phyloP scores from a whole-genome alignment of 2,888 invertebrate genomes.

The Apamea monoglypha region DNA sequence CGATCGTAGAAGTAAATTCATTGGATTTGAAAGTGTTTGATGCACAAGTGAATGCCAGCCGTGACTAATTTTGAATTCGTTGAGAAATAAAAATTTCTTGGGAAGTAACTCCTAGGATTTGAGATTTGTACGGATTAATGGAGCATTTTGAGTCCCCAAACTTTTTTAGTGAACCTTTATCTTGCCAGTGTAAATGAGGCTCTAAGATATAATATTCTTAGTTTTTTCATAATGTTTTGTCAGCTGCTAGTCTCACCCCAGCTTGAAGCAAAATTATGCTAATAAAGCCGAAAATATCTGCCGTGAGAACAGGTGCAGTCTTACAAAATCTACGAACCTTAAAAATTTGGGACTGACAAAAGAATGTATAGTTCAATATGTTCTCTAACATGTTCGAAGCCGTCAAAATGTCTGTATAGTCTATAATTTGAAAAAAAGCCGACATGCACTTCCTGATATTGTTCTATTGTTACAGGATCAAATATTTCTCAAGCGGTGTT shows the following conservation, averaged over 20 bases:
- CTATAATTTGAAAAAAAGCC: constrained; percentile 25
- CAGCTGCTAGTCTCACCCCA: background rate
- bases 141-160: background rate
- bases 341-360: background rate
- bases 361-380: background rate
- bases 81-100: background rate
- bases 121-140: background rate
- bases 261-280: background rate
- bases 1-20: background rate
- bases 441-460: constrained; percentile 70
- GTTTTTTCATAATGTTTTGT: background rate
- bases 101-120: background rate
- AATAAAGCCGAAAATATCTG: background rate
- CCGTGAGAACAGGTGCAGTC: constrained; percentile 20
- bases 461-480: constrained; percentile 68
- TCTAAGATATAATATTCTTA: background rate
- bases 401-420: background rate
- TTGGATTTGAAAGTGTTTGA: constrained; percentile 31
- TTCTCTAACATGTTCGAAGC: constrained; percentile 1
- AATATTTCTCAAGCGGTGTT: constrained; percentile 41
- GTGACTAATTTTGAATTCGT: constrained; percentile 3
- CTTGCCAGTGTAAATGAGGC: no score
- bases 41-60: background rate
- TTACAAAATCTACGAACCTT: background rate
- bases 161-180: background rate